A percentile compares a stretch with the other conserved stretches of the same genome.
These are phyloP conservation scores for Ochropleura plecta DNA, from an alignment of 2,888 invertebrate species.

Conservation along the genomic window DNA sequence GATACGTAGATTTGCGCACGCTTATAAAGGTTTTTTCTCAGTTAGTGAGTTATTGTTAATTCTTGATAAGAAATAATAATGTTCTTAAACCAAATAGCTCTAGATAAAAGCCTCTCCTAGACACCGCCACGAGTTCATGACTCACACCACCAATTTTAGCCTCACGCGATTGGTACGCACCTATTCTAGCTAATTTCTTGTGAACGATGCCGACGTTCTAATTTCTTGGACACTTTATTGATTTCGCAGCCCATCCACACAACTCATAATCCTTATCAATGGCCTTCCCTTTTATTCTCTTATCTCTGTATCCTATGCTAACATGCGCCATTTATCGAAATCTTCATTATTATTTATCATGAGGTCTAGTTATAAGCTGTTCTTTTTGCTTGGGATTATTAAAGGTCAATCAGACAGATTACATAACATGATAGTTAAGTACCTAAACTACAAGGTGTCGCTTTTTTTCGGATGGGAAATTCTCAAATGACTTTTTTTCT, in stretches of 20 bases:
- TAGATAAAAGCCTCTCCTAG: conserved; percentile 3
- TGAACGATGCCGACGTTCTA: neutral
- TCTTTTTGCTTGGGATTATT: conserved; percentile 33
- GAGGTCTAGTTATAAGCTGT: conserved; percentile 33
- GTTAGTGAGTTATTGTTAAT: too few species aligned
- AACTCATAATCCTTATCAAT: conserved; percentile 25
- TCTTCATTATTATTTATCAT: conserved; percentile 24
- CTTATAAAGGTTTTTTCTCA: too few species aligned
- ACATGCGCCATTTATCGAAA: conserved; percentile 40
- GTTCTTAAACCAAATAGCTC: too few species aligned
- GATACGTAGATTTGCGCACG: too few species aligned
- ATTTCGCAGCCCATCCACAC: neutral
- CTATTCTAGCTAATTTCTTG: neutral
- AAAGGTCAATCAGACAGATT: conserved; percentile 37
- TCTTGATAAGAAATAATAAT: too few species aligned
- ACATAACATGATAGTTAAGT: conserved; percentile 31
- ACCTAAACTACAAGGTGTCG: neutral
- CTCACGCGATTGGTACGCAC: neutral
- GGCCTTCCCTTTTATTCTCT: conserved; percentile 32
- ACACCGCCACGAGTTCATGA: neutral
- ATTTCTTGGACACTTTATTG: conserved; percentile 10
- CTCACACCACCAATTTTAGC: conserved; percentile 1
- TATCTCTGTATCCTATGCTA: conserved; percentile 39
- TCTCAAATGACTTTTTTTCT: too few species aligned
- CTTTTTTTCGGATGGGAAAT: too few species aligned